A percentile compares a stretch with the other conserved stretches of the same genome.
Conservation (phyloP, 1,140 invertebrate genomes). For the Drosophila pectinifera region DNA sequence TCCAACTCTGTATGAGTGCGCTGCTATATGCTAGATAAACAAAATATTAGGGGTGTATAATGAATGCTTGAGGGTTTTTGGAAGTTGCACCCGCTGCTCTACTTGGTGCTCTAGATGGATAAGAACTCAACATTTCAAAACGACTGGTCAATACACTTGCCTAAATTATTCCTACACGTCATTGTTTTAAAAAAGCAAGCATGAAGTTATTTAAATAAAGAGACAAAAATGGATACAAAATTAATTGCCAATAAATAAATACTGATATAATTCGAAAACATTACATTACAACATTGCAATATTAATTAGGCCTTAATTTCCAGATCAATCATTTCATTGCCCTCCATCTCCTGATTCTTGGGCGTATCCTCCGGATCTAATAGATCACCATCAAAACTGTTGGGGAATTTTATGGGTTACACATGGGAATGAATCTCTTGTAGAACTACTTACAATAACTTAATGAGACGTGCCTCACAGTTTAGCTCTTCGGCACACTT, state of each 20-base stretch:
- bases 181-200: too few species aligned
- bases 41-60: constrained; percentile 71
- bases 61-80: constrained; percentile 58
- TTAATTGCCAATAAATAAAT: constrained; percentile 1
- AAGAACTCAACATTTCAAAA: neutral
- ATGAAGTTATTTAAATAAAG: too few species aligned
- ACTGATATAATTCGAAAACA: neutral
- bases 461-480: constrained; percentile 28
- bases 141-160: constrained; percentile 5
- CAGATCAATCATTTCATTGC: constrained; percentile 74
- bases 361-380: constrained; percentile 72
- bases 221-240: too few species aligned
- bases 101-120: constrained; percentile 24
- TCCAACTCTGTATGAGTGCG: constrained; percentile 51
- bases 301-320: constrained; percentile 9
- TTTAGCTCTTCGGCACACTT: constrained; percentile 76
- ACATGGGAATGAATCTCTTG: too few species aligned
- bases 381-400: constrained; percentile 75
- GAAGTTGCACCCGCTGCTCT: constrained; percentile 49
- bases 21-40: constrained; percentile 72
- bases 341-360: constrained; percentile 71
- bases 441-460: constrained; percentile 47
- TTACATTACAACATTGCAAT: neutral
- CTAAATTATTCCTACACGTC: neutral
- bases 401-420: constrained; percentile 5